Conservation (phyloP, 2,797 vertebrate genomes). For the Chanos chanos region DNA sequence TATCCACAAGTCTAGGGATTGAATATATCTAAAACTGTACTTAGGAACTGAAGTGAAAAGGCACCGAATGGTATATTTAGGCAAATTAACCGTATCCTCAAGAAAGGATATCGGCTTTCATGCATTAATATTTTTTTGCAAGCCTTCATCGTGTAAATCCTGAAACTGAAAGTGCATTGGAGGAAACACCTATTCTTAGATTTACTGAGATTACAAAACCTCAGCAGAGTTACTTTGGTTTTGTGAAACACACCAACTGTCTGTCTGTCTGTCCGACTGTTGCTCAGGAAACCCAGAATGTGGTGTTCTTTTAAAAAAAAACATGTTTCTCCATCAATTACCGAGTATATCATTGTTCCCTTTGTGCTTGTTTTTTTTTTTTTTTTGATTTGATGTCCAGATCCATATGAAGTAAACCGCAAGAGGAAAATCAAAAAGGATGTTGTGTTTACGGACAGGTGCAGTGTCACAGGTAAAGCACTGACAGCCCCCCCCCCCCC, state of each 20-base stretch:
- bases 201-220: background rate
- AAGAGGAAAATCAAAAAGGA: slow-evolving; percentile 71
- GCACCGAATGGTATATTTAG: too few relatives aligned
- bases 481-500: background rate
- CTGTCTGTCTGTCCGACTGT: too few relatives aligned
- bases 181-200: background rate
- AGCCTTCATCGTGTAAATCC: background rate
- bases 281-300: background rate
- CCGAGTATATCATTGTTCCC: too few relatives aligned
- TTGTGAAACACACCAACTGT: too few relatives aligned
- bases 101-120: too few relatives aligned
- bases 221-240: background rate
- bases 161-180: background rate
- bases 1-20: too few relatives aligned
- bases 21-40: too few relatives aligned
- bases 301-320: slow-evolving; percentile 4
- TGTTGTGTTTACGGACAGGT: slow-evolving; percentile 58
- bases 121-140: too few relatives aligned
- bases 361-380: background rate
- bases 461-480: slow-evolving; percentile 59
- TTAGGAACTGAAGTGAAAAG: too few relatives aligned
- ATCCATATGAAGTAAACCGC: slow-evolving; percentile 75
- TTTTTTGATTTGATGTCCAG: slow-evolving; percentile 52
- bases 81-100: too few relatives aligned
- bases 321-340: background rate